phyloP scores from a whole-genome alignment of 2,888 invertebrate genomes.

The Aphidoletes aphidimyza region DNA sequence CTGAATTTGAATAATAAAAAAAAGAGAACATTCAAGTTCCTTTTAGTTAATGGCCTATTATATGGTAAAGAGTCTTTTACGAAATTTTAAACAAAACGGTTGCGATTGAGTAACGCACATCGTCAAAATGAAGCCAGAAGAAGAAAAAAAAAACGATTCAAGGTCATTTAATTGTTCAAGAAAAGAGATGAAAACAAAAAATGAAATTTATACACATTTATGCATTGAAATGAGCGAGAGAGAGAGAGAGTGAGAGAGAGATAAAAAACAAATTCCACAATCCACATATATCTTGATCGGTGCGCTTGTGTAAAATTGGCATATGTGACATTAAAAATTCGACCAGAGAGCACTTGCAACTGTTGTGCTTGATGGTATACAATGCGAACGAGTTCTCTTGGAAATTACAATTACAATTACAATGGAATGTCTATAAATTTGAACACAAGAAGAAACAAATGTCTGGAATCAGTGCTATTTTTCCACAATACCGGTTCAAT shows the following conservation, averaged over 20 bases:
- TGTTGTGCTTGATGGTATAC: neutral
- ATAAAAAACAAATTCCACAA: neutral
- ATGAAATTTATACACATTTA: neutral
- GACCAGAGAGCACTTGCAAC: neutral
- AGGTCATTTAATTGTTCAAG: conserved; percentile 30
- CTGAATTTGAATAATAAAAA: conserved; percentile 40
- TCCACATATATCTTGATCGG: neutral
- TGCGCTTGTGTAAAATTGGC: neutral
- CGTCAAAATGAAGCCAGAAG: neutral
- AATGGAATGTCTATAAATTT: too few species aligned
- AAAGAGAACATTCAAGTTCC: neutral
- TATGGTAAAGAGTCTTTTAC: neutral
- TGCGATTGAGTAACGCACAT: neutral
- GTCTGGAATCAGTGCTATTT: neutral
- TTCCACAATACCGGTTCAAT: neutral
- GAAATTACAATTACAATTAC: neutral
- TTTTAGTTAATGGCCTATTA: conserved; percentile 21
- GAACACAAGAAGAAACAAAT: too few species aligned
- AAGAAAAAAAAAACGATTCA: too few species aligned
- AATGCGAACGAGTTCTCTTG: neutral
- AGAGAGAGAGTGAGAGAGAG: neutral
- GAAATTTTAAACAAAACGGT: neutral
- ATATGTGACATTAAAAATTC: neutral
- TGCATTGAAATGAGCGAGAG: neutral
- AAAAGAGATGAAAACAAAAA: too few species aligned